Evolutionary conservation across 2,888 invertebrate species (phyloP), one percentile per base, ranked within the genome.

Genomic region (Phaedon cochleariae): DNA sequence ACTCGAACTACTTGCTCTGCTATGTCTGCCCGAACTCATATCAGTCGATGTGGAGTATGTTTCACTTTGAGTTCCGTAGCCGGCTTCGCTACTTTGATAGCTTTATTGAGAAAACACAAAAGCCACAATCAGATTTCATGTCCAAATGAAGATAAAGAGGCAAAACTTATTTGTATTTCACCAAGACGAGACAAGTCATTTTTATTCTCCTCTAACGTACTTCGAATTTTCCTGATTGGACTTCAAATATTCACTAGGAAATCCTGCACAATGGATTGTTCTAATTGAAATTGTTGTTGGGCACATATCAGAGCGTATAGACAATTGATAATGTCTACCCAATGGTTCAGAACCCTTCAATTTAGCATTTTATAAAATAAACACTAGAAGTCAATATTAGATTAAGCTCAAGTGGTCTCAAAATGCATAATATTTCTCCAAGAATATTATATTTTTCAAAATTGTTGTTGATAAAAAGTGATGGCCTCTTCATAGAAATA

Each of bases 181-280:
- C n/a, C n/a, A n/a, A n/a, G n/a, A n/a, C n/a, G n/a, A n/a, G n/a
- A n/a, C n/a, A n/a, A n/a, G n/a, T n/a, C n/a, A n/a, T n/a, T n/a
- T n/a, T n/a, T n/a, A n/a, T n/a, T n/a, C n/a, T n/a, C n/a, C n/a
- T n/a, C n/a, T n/a, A n/a, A n/a, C n/a, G n/a, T n/a, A n/a, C n/a
- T n/a, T n/a, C n/a, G 91, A 91, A 91, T 91, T 91, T 90, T 91
- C 90, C 91, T 91, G 91, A 91, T 91, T 90, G 90, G 90, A 85
- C 79, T 76, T 68, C 69, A 76, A n/a, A 77, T 73, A 90, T 88
- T 89, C 91, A 91, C 91, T 85, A 88, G 84, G 85, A 77, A 82
- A 91, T 90, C 89, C 90, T 87, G 88, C 90, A 90, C 60, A 67
- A 71, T 71, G 76, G 21, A 62, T 59, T 45, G 26, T 48, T 45